A percentile compares a stretch with the other conserved stretches of the same genome.
Conservation (phyloP, 2,888 invertebrate genomes). For the Gari tellinella region DNA sequence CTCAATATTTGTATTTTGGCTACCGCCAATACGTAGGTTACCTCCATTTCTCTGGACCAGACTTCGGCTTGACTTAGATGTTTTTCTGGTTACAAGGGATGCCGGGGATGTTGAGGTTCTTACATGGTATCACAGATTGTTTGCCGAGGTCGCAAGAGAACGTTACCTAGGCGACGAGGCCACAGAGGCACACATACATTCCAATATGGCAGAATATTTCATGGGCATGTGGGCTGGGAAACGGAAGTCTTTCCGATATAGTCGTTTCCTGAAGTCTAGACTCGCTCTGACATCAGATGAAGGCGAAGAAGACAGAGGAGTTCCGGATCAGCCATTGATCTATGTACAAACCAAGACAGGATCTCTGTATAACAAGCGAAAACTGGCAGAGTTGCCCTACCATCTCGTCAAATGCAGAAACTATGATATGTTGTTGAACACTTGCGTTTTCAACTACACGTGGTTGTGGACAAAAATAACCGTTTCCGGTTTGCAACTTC, state of each 20-base stretch:
- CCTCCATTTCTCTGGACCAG: constrained; percentile 79
- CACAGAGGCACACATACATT: constrained; percentile 66
- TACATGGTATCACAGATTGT: constrained; percentile 79
- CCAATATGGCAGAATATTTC: constrained; percentile 77
- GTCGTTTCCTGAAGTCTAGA: constrained; percentile 52
- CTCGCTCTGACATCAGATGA: constrained; percentile 56
- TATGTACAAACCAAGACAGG: constrained; percentile 56
- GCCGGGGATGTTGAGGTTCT: constrained; percentile 72
- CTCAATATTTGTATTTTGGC: constrained; percentile 73
- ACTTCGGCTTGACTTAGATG: constrained; percentile 65
- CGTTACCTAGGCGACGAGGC: constrained; percentile 63
- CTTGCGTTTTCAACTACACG: constrained; percentile 97
- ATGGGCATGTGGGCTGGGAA: constrained; percentile 75
- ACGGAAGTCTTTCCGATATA: constrained; percentile 75
- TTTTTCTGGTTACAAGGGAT: constrained; percentile 71
- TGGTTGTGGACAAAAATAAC: constrained; percentile 98
- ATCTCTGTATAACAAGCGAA: constrained; percentile 75
- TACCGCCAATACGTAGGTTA: constrained; percentile 77
- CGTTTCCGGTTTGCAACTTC: constrained; percentile 97
- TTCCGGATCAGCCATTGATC: constrained; percentile 75
- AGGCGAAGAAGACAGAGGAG: constrained; percentile 72
- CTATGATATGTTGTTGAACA: constrained; percentile 94
- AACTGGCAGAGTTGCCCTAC: constrained; percentile 78
- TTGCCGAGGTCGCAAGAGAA: constrained; percentile 70
- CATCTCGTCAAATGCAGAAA: constrained; percentile 70